Base-by-base conservation (phyloP, 2,888 invertebrate genomes). In the Corbicula japonica region DNA sequence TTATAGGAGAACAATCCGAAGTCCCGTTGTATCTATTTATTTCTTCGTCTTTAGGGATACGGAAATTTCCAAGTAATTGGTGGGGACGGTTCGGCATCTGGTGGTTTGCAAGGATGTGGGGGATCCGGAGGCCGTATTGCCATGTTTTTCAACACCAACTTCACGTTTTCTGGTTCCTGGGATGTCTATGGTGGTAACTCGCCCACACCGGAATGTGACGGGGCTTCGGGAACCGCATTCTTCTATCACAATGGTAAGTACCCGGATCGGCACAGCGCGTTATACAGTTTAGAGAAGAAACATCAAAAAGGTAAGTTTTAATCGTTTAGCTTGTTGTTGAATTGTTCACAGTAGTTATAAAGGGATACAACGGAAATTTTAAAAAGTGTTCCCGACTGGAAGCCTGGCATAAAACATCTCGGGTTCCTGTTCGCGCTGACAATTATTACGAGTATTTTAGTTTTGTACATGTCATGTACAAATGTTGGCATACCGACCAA, bases 81-180 rank as follows among this genome's bases (percentile, higher is more conserved):
- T 63, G 89, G 89, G 0, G 76, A 85, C 60, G 89, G 90, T 1
- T 78, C 63, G 10, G 35, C 41, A 3, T 44, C 46, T 18, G 32
- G 32, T 12, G 50, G 12, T 41, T 78, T 72, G 2, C 80, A 80
- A 30, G 87, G 87, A 8, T 75, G 86, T 46, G 85, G 80, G 10
- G 90, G 89, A 8, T 88, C 88, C 8, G 90, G 88, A 21, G 90
- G 90, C 2, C 62, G 88, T 8, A 82, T 90, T 32, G 88, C 89
- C n/a, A 78, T 90, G 65, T 88, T 83, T 68, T 90, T 89, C 63
- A 54, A 73, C 23, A 60, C 74, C 28, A 90, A 90, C 74, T 83
- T 86, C 35, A 90, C 90, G 1, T 89, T 85, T 81, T 80, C 85
- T 35, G 89, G 89, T 50, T 48, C 70, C 3, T 90, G 86, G 83